Evolutionary conservation across 2,113 vertebrate genomes (phyloP).

Genomic region (Alouatta palliata): DNA sequence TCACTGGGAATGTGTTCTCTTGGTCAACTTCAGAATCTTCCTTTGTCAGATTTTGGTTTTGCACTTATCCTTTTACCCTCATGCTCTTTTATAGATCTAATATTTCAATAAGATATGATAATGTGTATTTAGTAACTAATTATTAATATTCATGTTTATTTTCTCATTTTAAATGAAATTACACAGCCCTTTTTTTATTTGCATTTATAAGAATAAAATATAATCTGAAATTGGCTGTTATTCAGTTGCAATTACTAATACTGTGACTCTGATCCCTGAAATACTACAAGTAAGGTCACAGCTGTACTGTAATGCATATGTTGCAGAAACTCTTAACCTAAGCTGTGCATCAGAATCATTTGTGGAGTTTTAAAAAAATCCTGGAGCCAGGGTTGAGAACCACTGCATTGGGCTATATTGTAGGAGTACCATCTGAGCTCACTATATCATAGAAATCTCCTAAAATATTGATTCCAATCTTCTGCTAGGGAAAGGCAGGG

Average conservation of each 20-base stretch:
- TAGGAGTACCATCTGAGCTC: background rate
- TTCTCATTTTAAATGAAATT: background rate
- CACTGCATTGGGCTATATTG: background rate
- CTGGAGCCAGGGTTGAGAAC: background rate
- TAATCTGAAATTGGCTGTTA: background rate
- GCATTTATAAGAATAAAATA: background rate
- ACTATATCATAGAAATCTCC: background rate
- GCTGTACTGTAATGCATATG: background rate
- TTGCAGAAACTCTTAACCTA: background rate
- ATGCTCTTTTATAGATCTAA: background rate
- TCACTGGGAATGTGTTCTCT: background rate
- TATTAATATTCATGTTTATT: background rate
- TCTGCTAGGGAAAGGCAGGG: background rate
- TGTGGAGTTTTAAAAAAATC: background rate
- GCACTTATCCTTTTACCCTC: background rate
- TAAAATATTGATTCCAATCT: slow-evolving; percentile 15
- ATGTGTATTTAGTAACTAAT: background rate
- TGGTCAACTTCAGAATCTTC: background rate
- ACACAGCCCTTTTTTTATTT: background rate
- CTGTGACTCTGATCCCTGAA: background rate
- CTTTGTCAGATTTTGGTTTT: background rate
- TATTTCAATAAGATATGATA: background rate
- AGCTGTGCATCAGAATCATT: background rate
- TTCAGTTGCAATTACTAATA: background rate
- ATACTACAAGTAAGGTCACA: background rate